These are phyloP conservation scores for Callionymus lyra DNA, from an alignment of 2,113 vertebrate genomes.

Conservation along the genomic window DNA sequence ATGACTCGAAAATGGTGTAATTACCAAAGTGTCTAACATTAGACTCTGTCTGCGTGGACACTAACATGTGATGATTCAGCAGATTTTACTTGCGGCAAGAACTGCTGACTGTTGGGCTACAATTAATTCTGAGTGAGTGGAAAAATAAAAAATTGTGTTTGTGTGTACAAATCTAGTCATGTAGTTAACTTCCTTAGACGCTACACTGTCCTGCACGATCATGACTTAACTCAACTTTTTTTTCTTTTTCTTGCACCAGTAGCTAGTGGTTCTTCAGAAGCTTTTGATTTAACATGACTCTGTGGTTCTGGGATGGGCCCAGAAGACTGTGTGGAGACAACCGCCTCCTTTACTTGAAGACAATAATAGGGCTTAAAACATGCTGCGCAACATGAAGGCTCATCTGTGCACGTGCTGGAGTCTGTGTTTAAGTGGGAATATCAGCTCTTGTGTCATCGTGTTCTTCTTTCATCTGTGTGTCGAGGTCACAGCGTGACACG, in stretches of 20 bases:
- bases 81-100: too few species aligned
- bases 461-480: too few species aligned
- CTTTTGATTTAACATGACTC: constrained; percentile 42
- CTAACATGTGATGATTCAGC: too few species aligned
- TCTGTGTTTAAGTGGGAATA: constrained; percentile 13
- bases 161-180: constrained; percentile 1
- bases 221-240: constrained; percentile 19
- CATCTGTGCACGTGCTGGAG: constrained; percentile 5
- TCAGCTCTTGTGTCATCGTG: constrained; percentile 19
- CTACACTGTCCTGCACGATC: constrained; percentile 6
- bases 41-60: too few species aligned
- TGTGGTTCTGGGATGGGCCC: constrained; percentile 41
- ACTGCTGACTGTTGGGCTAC: too few species aligned
- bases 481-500: too few species aligned
- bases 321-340: constrained; percentile 17
- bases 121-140: background rate
- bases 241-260: constrained; percentile 13
- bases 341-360: constrained; percentile 21
- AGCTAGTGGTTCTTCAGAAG: constrained; percentile 28
- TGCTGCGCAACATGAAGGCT: constrained; percentile 14
- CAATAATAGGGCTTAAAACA: constrained; percentile 31
- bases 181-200: constrained; percentile 3
- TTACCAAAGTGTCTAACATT: too few species aligned
- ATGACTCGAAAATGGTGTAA: too few species aligned
- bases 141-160: background rate